phyloP scores from a whole-genome alignment of 1,140 invertebrate species.

The Hylaeus volcanicus region DNA sequence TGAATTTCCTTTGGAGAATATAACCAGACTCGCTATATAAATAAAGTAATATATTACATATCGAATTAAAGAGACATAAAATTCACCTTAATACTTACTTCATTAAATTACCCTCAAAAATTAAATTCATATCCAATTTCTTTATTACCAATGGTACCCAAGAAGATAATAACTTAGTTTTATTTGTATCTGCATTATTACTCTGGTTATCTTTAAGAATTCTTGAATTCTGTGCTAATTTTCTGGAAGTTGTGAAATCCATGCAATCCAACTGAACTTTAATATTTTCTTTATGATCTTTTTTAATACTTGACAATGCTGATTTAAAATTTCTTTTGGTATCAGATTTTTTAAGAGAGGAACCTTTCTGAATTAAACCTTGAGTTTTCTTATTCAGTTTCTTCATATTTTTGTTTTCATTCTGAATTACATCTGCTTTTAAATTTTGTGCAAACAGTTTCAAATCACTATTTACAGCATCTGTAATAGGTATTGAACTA shows the following conservation, averaged over 20 bases:
- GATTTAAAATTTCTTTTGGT: not conserved
- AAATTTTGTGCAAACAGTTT: no score
- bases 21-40: constrained; percentile 66
- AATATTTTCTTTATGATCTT: not conserved
- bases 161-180: constrained; percentile 53
- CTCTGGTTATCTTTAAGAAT: not conserved
- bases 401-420: not conserved
- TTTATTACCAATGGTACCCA: constrained; percentile 62
- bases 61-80: not conserved
- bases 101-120: constrained; percentile 70
- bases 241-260: not conserved
- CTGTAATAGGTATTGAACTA: constrained; percentile 17
- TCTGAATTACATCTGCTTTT: not conserved
- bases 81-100: constrained; percentile 52
- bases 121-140: constrained; percentile 44
- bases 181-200: not conserved
- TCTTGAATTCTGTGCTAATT: not conserved
- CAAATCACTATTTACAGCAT: not conserved
- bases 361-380: not conserved
- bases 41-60: not conserved
- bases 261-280: not conserved
- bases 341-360: not conserved
- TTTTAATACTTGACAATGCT: not conserved
- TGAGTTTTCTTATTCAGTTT: not conserved
- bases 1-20: constrained; percentile 61